Evolutionary conservation across 2,113 vertebrate genomes (phyloP).

Genomic region (Gallinago media): DNA sequence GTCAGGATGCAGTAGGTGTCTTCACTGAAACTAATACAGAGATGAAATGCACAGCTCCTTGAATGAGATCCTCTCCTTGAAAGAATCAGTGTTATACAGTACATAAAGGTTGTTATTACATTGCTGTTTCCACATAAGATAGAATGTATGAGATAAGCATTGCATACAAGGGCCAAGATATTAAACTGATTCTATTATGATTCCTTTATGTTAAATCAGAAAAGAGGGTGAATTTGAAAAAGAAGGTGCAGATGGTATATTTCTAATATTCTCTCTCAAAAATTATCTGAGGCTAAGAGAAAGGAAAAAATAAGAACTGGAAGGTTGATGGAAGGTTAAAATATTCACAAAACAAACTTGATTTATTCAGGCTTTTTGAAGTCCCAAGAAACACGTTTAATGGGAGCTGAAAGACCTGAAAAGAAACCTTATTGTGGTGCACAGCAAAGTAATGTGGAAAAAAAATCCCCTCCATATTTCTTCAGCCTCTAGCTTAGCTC

Average conservation of each 20-base stretch:
- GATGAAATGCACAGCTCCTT: background rate
- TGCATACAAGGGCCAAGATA: background rate
- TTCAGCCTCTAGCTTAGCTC: constrained; percentile 55
- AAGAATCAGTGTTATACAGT: background rate
- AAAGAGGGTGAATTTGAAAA: background rate
- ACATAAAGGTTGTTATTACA: background rate
- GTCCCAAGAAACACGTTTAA: constrained; percentile 59
- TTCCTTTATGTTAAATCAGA: background rate
- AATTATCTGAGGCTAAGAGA: constrained; percentile 10
- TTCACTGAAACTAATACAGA: background rate
- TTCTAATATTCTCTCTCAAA: background rate
- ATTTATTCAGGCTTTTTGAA: constrained; percentile 69
- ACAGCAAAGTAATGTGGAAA: constrained; percentile 41
- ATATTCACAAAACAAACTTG: constrained; percentile 55
- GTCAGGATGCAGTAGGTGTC: background rate
- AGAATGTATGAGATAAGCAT: background rate
- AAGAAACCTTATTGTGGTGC: constrained; percentile 48
- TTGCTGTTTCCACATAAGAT: background rate
- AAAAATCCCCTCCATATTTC: constrained; percentile 12
- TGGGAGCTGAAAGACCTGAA: constrained; percentile 45
- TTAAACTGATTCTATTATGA: background rate
- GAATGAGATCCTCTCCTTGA: background rate
- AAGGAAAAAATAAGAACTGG: constrained; percentile 39
- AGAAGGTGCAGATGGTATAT: background rate
- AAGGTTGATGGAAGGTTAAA: constrained; percentile 65